These are phyloP conservation scores for Melipona beecheii DNA, from an alignment of 2,888 invertebrate species.

Conservation along the genomic window DNA sequence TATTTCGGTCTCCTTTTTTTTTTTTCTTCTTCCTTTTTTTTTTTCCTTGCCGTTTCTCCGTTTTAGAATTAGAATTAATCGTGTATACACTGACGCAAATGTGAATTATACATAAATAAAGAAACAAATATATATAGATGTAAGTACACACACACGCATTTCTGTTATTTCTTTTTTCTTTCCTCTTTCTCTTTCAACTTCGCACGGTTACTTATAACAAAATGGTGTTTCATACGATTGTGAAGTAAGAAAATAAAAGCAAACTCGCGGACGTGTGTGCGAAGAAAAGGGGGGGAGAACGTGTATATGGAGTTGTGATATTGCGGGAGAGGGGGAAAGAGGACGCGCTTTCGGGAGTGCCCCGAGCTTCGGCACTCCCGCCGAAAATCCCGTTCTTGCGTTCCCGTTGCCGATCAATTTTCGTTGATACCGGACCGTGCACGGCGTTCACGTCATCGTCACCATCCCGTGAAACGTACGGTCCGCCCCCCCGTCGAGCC, in stretches of 20 bases:
- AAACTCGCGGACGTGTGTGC: background rate
- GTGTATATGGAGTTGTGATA: background rate
- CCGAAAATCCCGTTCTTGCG: background rate
- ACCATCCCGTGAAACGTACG: conserved; percentile 7
- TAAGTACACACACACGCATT: too few relatives aligned
- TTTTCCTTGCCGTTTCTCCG: too few relatives aligned
- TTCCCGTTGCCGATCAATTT: conserved; percentile 55
- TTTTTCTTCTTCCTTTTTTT: conserved; percentile 4
- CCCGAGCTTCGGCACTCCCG: conserved; percentile 35
- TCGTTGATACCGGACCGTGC: conserved; percentile 45
- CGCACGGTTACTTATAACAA: background rate
- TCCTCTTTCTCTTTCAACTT: background rate
- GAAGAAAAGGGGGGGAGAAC: background rate
- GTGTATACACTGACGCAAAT: too few relatives aligned
- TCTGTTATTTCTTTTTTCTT: too few relatives aligned
- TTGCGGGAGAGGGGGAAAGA: too few relatives aligned
- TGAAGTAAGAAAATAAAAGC: too few relatives aligned
- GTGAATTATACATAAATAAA: conserved; percentile 1
- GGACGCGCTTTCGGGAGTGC: background rate
- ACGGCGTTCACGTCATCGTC: conserved; percentile 50
- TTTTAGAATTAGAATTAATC: too few relatives aligned
- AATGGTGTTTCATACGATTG: too few relatives aligned
- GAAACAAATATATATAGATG: background rate
- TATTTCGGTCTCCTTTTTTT: conserved; percentile 76
- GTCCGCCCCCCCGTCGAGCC: conserved; percentile 28